phyloP scores from a whole-genome alignment of 2,113 vertebrate species.

The human region DNA sequence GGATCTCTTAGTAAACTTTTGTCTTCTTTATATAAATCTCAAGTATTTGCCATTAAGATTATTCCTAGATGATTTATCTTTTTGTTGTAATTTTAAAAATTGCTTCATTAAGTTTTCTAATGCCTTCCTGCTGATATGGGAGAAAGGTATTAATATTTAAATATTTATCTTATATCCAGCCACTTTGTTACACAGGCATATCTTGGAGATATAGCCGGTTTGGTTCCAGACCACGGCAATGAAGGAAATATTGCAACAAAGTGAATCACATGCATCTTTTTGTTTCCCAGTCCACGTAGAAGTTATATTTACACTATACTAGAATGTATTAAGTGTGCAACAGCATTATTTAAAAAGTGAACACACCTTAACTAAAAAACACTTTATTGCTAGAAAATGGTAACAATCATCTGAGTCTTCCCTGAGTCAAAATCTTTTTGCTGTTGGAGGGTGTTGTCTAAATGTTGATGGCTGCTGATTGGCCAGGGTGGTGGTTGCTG shows the following conservation, averaged over 20 bases:
- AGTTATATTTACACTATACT: not conserved
- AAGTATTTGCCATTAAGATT: conserved; percentile 13
- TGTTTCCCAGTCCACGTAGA: not conserved
- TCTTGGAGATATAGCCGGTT: not conserved
- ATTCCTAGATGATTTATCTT: not conserved
- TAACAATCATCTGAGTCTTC: not conserved
- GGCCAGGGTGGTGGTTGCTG: not conserved
- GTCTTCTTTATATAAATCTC: not conserved
- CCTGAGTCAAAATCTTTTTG: not conserved
- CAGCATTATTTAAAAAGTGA: not conserved
- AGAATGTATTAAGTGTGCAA: not conserved
- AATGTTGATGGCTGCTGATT: not conserved
- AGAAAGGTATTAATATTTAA: not conserved
- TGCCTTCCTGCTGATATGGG: not conserved
- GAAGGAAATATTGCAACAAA: not conserved
- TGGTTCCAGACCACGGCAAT: not conserved
- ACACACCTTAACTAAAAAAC: not conserved
- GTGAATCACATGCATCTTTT: not conserved
- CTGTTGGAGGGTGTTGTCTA: not conserved
- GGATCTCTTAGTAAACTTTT: not conserved
- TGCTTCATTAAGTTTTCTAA: not conserved
- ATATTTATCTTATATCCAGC: not conserved
- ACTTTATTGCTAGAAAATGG: not conserved
- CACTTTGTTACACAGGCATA: not conserved
- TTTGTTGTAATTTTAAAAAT: conserved; percentile 26